Percentiles rank a stretch among this genome's conserved stretches.
phyloP scores from a whole-genome alignment of 2,797 vertebrate species.

The Vespertilio murinus region DNA sequence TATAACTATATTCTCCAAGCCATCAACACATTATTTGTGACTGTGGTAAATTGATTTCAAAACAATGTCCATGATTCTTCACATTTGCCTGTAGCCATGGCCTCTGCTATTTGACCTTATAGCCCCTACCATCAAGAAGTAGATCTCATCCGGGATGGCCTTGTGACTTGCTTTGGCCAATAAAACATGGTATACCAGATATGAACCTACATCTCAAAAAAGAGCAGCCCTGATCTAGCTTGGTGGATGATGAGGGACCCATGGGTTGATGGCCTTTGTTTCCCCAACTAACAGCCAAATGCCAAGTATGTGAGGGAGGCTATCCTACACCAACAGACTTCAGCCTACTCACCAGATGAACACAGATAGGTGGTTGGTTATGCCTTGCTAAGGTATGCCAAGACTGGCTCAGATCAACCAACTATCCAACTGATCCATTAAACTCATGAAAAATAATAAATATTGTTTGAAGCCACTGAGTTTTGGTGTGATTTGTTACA shows the following conservation, averaged over 20 bases:
- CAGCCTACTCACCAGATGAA: background rate
- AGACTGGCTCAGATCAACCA: background rate
- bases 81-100: background rate
- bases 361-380: background rate
- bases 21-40: background rate
- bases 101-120: background rate
- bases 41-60: background rate
- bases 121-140: background rate
- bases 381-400: background rate
- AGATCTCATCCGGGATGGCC: background rate
- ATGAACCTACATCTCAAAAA: background rate
- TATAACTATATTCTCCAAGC: background rate
- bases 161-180: background rate
- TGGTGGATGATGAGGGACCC: background rate
- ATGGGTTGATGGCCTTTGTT: background rate
- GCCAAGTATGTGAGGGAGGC: background rate
- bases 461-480: background rate
- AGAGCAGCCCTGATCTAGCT: background rate
- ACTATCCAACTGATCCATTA: background rate
- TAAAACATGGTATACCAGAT: background rate
- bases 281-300: background rate
- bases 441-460: background rate
- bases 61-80: background rate
- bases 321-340: background rate
- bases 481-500: slow-evolving; percentile 29